Evolutionary conservation across 30 jellyfish, hydroid and myxozoan genomes (phyloP), one percentile per base, ranked within the genome.

Genomic region (Nemopilema nomurai): DNA sequence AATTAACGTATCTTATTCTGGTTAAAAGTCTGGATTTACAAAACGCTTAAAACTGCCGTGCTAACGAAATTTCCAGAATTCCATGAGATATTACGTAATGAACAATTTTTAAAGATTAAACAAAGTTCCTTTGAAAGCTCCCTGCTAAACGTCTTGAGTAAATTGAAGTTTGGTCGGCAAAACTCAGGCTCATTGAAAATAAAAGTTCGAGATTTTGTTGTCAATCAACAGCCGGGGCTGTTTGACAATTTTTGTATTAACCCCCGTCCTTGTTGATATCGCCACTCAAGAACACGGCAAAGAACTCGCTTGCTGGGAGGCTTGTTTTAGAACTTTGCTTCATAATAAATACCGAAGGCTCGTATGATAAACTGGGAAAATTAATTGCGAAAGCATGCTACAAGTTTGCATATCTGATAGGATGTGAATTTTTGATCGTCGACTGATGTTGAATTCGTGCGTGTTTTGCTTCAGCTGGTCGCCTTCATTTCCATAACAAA

Each of bases 401-500:
- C 57, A 41, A 13, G 57, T 41, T 41, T 41, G 13, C 57, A 13
- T 13, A 3, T 41, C 13, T 13, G 6, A 3, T 41, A n/a, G n/a
- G n/a, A n/a, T n/a, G n/a, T n/a, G n/a, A 41, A 41, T 3, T 13
- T 41, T 41, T 41, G 57, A 6, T 41, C 57, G 57, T 41, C 57
- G 57, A 41, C 9, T 6, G 13, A 41, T 3, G 6, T 3, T 41
- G 9, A 3, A 41, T 41, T 13, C 13, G n/a, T n/a, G n/a, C 57
- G 57, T 41, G 57, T 41, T 41, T 73, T 84, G 86, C 81, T 63
- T 84, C 71, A 74, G 65, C 79, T 74, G 83, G 19, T 79, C 29
- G 63, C 53, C 20, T 78, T 28, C 23, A 84, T 84, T 84, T 62
- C 49, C 93, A 84, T 84, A 51, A 84, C 84, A 84, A 77, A 75